phyloP scores from a whole-genome alignment of 1,140 invertebrate species.

The Lineus longissimus region DNA sequence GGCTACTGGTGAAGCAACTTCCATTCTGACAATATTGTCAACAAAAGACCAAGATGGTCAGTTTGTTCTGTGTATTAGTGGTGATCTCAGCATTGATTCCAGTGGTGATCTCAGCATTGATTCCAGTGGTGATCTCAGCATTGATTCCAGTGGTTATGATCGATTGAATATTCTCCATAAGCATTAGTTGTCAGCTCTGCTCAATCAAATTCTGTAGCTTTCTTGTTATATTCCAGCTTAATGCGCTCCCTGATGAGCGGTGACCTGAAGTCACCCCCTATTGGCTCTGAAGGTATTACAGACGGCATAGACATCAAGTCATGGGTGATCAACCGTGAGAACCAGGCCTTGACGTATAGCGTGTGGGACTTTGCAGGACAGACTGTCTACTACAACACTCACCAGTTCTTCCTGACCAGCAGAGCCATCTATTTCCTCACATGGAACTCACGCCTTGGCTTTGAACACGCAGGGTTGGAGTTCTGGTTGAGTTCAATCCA shows the following conservation, averaged over 20 bases:
- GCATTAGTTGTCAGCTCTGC: too few relatives aligned
- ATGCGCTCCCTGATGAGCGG: conserved; percentile 31
- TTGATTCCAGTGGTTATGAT: too few relatives aligned
- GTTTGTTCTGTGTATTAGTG: too few relatives aligned
- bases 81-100: too few relatives aligned
- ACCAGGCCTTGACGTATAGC: conserved; percentile 36
- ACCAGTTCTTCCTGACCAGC: conserved; percentile 52
- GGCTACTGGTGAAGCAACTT: too few relatives aligned
- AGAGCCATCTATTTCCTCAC: conserved; percentile 49
- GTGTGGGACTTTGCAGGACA: conserved; percentile 51
- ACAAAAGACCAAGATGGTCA: too few relatives aligned
- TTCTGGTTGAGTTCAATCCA: conserved; percentile 53
- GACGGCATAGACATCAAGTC: conserved; percentile 50
- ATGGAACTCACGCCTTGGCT: conserved; percentile 52
- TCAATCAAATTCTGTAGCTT: too few relatives aligned
- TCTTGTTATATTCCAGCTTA: conserved; percentile 24
- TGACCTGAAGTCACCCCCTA: conserved; percentile 19
- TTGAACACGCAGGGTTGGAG: conserved; percentile 50
- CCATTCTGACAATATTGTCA: too few relatives aligned
- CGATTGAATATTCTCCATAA: too few relatives aligned
- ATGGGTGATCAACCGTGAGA: conserved; percentile 30
- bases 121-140: too few relatives aligned
- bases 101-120: too few relatives aligned
- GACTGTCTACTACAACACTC: conserved; percentile 49
- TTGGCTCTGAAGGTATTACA: conserved; percentile 39